Base-by-base conservation (phyloP, 2,797 vertebrate species). In the Lateolabrax maculatus region DNA sequence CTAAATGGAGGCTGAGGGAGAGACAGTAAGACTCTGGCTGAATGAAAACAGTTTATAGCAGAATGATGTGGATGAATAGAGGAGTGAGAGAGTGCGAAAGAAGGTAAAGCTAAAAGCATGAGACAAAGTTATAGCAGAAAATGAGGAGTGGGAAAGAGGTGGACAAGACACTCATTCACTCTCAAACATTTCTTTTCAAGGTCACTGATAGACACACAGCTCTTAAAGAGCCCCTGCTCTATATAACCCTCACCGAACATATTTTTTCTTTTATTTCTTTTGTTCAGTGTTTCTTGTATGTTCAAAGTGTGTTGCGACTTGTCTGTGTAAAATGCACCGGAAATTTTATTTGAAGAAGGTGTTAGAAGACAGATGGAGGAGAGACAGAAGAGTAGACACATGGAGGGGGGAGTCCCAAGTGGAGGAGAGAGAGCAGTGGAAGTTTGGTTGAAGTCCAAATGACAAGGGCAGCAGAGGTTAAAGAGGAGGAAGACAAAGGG, bases 391-490 rank as follows among this genome's bases (percentile, higher is more conserved):
- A 68, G 68, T 36, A 57, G 72, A 86, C 49, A 53, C 51, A 60
- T 65, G 52, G 62, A 78, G 70, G 71, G 13, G 15, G 61, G 68
- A 81, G 34, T 71, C 81, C 73, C 68, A 46, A 62, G 25, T 70
- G 49, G 61, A 73, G 53, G 49, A 77, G 49, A 19, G 43, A 44
- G 65, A 41, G 48, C 2, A 16, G 37, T 39, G n/a, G 57, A 77
- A 46, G 62, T 81, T 80, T 86, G 88, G 77, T 83, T 70, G 27
- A 71, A 31, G 67, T 84, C 75, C 84, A 86, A 81, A 84, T 39
- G 31, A 70, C 74, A 84, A 89, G 62, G 80, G 57, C 79, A 79
- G 65, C 44, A 60, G 57, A 90, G 79, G 84, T 83, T 75, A 85
- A 87, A 86, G 82, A 80, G 53, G 55, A 19, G 73, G 62, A 81